Conservation (phyloP, 2,888 invertebrate species). For the Drosophila flavopinicola region DNA sequence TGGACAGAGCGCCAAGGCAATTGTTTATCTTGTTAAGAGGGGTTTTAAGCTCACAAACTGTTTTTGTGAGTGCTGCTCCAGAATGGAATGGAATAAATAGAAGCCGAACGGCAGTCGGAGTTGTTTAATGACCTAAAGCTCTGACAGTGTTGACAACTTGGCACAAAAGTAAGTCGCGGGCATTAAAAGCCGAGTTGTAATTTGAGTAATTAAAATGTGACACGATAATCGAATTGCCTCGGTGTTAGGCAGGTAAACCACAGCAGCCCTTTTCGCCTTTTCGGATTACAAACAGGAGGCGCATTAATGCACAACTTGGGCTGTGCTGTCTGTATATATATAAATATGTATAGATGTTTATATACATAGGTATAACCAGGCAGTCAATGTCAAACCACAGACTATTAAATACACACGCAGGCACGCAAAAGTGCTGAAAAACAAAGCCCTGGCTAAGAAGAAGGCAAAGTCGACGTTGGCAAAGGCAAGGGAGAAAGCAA, state of each 20-base stretch:
- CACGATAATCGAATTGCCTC: conserved; percentile 76
- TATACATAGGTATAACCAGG: conserved; percentile 51
- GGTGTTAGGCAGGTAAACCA: conserved; percentile 42
- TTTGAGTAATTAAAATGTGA: conserved; percentile 79
- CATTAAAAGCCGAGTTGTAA: conserved; percentile 75
- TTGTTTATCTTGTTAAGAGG: conserved; percentile 69
- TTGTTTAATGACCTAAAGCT: conserved; percentile 75
- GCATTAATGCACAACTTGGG: conserved; percentile 55
- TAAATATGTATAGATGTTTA: conserved; percentile 19
- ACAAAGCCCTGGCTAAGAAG: conserved; percentile 60
- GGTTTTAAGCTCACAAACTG: conserved; percentile 55
- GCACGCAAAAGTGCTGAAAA: conserved; percentile 79
- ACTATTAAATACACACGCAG: conserved; percentile 79
- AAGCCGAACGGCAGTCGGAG: not conserved
- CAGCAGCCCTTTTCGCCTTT: conserved; percentile 42
- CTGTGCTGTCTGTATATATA: conserved; percentile 34
- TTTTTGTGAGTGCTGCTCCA: conserved; percentile 11
- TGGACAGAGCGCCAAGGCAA: conserved; percentile 46
- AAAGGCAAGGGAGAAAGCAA: conserved; percentile 8
- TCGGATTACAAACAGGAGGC: conserved; percentile 62
- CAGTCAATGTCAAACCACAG: conserved; percentile 79
- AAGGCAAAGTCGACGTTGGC: conserved; percentile 12
- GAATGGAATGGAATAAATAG: not conserved
- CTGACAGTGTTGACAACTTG: conserved; percentile 73
- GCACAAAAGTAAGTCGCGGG: conserved; percentile 56